Conservation (phyloP, 1,140 invertebrate species). For the Drosophila nannoptera region DNA sequence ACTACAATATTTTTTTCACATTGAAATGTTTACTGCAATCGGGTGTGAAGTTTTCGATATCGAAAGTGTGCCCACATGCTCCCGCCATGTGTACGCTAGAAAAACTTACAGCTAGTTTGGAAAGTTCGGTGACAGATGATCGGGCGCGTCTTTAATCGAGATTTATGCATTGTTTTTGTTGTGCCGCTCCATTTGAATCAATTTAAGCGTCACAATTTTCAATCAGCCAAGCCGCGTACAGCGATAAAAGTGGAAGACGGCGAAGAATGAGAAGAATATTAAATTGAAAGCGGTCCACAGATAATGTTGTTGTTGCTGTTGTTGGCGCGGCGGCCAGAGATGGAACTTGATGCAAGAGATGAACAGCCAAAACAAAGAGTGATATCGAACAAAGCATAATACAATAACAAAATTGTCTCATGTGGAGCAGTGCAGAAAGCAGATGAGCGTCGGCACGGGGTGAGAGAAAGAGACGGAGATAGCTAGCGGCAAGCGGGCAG, state of each 20-base stretch:
- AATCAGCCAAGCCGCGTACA: slow-evolving; percentile 53
- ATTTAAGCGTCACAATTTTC: slow-evolving; percentile 67
- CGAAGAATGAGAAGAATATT: slow-evolving; percentile 15
- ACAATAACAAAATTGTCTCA: slow-evolving; percentile 23
- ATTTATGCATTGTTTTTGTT: slow-evolving; percentile 41
- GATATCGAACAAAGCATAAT: background rate
- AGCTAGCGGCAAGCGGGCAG: slow-evolving; percentile 1
- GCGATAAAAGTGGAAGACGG: background rate
- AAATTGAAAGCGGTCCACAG: slow-evolving; percentile 20
- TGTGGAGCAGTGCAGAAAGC: background rate
- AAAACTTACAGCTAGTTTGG: slow-evolving; percentile 8
- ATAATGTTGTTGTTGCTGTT: slow-evolving; percentile 37
- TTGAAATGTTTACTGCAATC: background rate
- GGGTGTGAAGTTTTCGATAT: slow-evolving; percentile 1
- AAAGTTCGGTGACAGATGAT: slow-evolving; percentile 15
- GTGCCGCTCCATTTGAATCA: slow-evolving; percentile 53
- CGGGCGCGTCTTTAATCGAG: slow-evolving; percentile 23
- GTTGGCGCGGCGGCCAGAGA: slow-evolving; percentile 14
- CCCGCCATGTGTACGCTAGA: background rate
- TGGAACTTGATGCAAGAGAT: too few relatives aligned
- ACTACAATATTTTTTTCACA: too few relatives aligned
- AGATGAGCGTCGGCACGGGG: background rate
- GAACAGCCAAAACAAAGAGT: slow-evolving; percentile 5
- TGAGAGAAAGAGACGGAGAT: background rate
- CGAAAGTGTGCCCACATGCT: background rate